These are phyloP conservation scores for Labeo catla DNA, from an alignment of 2,113 vertebrate genomes.

Conservation along the genomic window DNA sequence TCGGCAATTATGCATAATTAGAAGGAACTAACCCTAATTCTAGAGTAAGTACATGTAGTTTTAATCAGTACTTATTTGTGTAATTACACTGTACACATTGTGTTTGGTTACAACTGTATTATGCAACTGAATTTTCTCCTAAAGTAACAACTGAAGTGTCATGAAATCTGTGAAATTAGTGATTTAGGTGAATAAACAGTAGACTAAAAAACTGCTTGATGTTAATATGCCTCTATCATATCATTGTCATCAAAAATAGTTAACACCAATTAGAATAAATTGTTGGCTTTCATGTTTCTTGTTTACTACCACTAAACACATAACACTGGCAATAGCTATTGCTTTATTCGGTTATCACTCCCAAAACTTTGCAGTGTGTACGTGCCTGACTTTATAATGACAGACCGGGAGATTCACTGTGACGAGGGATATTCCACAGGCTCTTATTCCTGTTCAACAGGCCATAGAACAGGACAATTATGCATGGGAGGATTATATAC, in stretches of 20 bases:
- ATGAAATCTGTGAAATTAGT: not conserved
- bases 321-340: not conserved
- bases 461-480: conserved; percentile 34
- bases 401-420: not conserved
- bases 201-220: too few relatives aligned
- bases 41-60: not conserved
- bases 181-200: not conserved
- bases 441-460: conserved; percentile 30
- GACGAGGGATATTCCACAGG: not conserved
- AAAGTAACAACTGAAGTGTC: not conserved
- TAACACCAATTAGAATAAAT: not conserved
- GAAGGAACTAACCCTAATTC: not conserved
- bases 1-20: not conserved
- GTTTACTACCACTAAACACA: too few relatives aligned
- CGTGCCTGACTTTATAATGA: not conserved
- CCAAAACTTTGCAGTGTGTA: not conserved
- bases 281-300: not conserved
- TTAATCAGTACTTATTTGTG: not conserved
- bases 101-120: not conserved
- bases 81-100: not conserved
- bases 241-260: not conserved
- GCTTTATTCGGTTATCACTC: not conserved
- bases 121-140: not conserved
- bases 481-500: conserved; percentile 23
- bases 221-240: not conserved